Conservation (phyloP, 2,113 vertebrate genomes). For the Lophotis ruficrista region DNA sequence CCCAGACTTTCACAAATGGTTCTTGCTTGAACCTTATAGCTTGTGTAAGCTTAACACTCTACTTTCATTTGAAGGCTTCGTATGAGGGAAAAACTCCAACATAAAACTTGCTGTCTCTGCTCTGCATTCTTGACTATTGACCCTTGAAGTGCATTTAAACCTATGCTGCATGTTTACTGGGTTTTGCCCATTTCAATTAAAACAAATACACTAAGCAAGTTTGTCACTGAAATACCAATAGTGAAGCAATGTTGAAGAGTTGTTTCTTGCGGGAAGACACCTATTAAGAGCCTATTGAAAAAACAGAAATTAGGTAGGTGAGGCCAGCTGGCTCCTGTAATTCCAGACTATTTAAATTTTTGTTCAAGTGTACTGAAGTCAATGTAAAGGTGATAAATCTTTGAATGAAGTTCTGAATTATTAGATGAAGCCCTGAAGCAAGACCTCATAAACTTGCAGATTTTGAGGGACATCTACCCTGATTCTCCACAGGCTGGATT, state of each 20-base stretch:
- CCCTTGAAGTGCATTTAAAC: not conserved
- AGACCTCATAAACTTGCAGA: not conserved
- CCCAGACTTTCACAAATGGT: not conserved
- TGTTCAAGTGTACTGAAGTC: not conserved
- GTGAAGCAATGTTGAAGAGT: not conserved
- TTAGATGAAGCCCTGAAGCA: not conserved
- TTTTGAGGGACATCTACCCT: not conserved
- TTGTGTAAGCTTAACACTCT: not conserved
- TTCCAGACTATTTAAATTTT: not conserved
- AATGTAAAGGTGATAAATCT: not conserved
- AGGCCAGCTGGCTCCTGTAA: not conserved
- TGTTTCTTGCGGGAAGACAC: not conserved
- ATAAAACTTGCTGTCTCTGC: not conserved
- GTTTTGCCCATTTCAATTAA: not conserved
- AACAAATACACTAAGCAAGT: not conserved
- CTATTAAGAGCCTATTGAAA: not conserved
- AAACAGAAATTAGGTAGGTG: not conserved
- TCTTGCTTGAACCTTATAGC: not conserved
- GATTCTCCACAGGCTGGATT: not conserved
- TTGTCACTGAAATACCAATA: not conserved
- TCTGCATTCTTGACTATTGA: not conserved
- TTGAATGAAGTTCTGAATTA: not conserved
- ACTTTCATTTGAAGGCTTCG: not conserved
- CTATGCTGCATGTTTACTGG: not conserved
- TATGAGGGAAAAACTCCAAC: not conserved